Evolutionary conservation across 2,888 invertebrate species (phyloP), one percentile per base, ranked within the genome.

Genomic region (Aelia acuminata): DNA sequence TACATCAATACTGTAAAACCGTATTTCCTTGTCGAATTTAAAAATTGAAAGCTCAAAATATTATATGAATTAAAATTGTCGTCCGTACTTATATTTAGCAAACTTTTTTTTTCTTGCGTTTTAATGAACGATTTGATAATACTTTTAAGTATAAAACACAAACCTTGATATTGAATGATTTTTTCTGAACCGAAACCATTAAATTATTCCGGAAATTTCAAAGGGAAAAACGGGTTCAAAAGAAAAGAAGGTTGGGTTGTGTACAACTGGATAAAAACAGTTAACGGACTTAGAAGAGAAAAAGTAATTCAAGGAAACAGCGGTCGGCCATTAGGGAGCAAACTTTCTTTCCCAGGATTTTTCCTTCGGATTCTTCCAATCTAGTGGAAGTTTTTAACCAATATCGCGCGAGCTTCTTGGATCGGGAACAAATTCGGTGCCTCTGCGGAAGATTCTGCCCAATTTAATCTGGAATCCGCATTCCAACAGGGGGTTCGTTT

Each of bases 261-360:
- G 35, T 43, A 75, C 75, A 75, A 75, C 43, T 75, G 75, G 75
- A 75, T 75, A 75, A 39, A 5, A 75, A 63, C 63, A 39, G 39
- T 75, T 75, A 43, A 75, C 35, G 75, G 63, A 63, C 63, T 39
- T 75, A 43, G 75, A 8, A 39, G 75, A 39, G 75, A 43, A 39
- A 75, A 75, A 75, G 75, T 75, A 75, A 75, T 75, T 75, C 75
- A 7, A 22, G 43, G 75, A 39, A 39, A 75, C 75, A 75, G 43
- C 39, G 75, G 75, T 75, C 75, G 35, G 1, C 75, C 75, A 75
- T 75, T 75, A 75, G n/a, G 39, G 43, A 43, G 75, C 22, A 22
- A 75, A 75, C 75, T 75, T 75, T 75, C 75, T 75, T 75, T 63
- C 31, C n/a, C 31, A 3, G 63, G 63, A 63, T 63, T 63, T 63